A percentile compares a stretch with the other conserved stretches of the same genome.
These are phyloP conservation scores for Hapalemur alaotrensis DNA, from an alignment of 2,797 vertebrate genomes.

Conservation along the genomic window DNA sequence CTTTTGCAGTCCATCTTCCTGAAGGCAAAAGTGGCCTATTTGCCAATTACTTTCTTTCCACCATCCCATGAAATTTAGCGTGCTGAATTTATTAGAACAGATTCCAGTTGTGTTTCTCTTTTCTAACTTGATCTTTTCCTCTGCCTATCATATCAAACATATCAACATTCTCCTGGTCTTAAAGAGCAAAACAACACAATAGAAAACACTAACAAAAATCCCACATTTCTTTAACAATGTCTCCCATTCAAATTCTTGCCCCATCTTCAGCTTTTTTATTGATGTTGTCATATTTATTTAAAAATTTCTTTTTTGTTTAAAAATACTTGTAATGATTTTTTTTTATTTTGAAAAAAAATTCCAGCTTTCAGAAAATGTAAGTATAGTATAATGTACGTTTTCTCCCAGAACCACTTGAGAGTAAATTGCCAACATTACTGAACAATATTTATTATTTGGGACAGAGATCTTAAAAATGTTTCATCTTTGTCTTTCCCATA, in stretches of 20 bases:
- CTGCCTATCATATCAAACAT: background rate
- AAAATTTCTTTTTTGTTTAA: background rate
- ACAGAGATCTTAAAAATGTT: background rate
- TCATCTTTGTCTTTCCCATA: background rate
- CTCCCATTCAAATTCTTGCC: background rate
- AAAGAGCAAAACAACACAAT: background rate
- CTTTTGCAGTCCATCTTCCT: background rate
- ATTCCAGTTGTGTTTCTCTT: background rate
- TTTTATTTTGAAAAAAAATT: background rate
- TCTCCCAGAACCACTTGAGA: background rate
- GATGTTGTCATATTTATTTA: background rate
- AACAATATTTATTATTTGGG: background rate
- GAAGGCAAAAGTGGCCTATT: background rate
- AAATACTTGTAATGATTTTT: background rate
- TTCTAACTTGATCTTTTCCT: background rate
- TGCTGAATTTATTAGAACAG: background rate
- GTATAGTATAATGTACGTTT: background rate
- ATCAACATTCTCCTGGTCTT: background rate
- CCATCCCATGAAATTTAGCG: background rate
- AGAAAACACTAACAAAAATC: background rate
- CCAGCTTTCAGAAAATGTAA: background rate
- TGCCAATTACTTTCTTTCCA: background rate
- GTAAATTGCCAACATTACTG: background rate
- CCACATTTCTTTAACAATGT: background rate
- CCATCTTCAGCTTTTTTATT: background rate